Conservation (phyloP, 2,888 invertebrate genomes). For the Ceratothoa steindachneri region DNA sequence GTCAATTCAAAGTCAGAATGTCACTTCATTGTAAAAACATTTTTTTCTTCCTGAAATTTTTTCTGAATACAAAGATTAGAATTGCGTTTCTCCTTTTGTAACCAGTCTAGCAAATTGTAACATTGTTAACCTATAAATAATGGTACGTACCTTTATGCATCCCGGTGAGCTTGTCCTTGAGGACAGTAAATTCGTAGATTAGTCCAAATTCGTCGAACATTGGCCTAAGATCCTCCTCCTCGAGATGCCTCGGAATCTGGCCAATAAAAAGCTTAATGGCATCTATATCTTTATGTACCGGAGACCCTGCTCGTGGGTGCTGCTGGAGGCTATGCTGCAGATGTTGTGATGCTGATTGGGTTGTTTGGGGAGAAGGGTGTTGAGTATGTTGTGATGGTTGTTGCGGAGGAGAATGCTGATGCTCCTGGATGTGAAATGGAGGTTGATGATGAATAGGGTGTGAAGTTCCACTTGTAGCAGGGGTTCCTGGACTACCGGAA, state of each 20-base stretch:
- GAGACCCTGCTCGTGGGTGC: constrained; percentile 32
- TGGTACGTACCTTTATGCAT: constrained; percentile 74
- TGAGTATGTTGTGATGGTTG: constrained; percentile 33
- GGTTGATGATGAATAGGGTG: constrained; percentile 17
- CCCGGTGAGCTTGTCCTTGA: constrained; percentile 91
- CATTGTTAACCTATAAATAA: no score
- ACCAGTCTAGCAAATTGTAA: no score
- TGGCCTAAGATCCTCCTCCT: constrained; percentile 79
- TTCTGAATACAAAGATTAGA: no score
- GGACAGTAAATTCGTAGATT: constrained; percentile 88
- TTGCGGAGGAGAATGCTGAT: constrained; percentile 27
- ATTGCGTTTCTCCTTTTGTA: no score
- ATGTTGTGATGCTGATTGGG: constrained; percentile 4
- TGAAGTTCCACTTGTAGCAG: background rate
- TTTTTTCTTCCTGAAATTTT: no score
- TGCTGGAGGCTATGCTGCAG: constrained; percentile 32
- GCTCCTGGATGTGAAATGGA: constrained; percentile 11
- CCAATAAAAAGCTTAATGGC: constrained; percentile 83
- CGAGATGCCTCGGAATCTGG: constrained; percentile 83
- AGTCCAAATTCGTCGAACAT: constrained; percentile 90
- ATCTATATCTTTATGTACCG: constrained; percentile 57
- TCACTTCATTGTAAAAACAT: no score
- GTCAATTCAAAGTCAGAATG: no score
- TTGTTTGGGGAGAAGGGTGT: constrained; percentile 18
- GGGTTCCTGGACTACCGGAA: constrained; percentile 29